Evolutionary conservation across 1,140 invertebrate genomes (phyloP).

Genomic region (Theocolax elegans): DNA sequence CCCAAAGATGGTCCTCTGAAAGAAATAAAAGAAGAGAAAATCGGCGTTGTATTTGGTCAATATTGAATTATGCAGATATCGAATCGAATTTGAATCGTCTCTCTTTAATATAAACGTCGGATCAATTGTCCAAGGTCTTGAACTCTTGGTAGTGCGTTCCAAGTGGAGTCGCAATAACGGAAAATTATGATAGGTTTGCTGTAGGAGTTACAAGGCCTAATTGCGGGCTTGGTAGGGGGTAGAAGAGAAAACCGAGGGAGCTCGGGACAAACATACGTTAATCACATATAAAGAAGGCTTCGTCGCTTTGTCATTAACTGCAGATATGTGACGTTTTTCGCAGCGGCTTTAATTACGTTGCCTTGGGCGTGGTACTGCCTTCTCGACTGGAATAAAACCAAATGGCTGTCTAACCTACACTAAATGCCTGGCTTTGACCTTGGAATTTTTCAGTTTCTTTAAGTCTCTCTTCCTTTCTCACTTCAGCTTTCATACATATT

Average conservation of each 20-base stretch:
- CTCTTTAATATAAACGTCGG: no score
- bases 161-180: constrained; percentile 25
- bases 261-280: constrained; percentile 13
- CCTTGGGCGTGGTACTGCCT: constrained; percentile 12
- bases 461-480: not conserved
- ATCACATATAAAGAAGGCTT: constrained; percentile 10
- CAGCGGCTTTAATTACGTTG: constrained; percentile 2
- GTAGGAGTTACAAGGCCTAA: constrained; percentile 54
- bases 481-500: no score
- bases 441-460: constrained; percentile 8
- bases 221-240: constrained; percentile 39
- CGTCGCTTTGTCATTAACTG: constrained; percentile 20
- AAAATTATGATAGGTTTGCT: constrained; percentile 46
- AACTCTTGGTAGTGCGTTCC: no score
- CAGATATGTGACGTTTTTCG: constrained; percentile 6
- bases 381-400: constrained; percentile 1
- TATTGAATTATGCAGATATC: no score
- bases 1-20: constrained; percentile 74
- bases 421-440: not conserved
- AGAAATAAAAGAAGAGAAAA: no score
- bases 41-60: no score
- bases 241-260: not conserved
- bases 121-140: no score
- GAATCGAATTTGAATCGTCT: no score
- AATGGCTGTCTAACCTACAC: not conserved